Evolutionary conservation across 1,140 invertebrate genomes (phyloP).

Genomic region (Pogonus chalceus): DNA sequence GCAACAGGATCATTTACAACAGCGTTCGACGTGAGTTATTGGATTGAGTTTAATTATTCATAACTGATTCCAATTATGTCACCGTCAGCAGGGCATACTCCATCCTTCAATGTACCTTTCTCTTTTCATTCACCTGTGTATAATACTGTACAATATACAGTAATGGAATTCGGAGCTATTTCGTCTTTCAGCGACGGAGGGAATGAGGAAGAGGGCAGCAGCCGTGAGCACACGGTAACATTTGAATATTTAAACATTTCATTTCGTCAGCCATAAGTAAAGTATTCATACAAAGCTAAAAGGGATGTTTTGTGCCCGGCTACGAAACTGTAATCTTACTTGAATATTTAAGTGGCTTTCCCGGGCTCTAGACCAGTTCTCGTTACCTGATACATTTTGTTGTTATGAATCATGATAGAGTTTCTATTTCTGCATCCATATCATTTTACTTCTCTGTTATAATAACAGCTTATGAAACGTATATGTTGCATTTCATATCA

Average conservation of each 20-base stretch:
- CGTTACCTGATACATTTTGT: too few species aligned
- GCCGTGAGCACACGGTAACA: neutral
- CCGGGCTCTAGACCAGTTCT: too few species aligned
- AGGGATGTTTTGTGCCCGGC: neutral
- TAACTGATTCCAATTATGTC: constrained; percentile 7
- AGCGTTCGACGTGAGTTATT: constrained; percentile 4
- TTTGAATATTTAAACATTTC: constrained; percentile 6
- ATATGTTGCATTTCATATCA: too few species aligned
- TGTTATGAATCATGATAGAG: too few species aligned
- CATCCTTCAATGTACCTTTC: neutral
- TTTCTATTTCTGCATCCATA: too few species aligned
- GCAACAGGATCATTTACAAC: neutral
- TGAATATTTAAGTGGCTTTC: constrained; percentile 3
- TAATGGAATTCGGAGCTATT: neutral
- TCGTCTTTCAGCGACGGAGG: neutral
- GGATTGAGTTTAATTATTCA: constrained; percentile 5
- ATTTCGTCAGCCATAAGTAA: constrained; percentile 4
- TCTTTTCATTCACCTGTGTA: neutral
- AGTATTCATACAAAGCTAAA: constrained; percentile 6
- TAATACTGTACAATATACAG: neutral
- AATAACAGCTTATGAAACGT: too few species aligned
- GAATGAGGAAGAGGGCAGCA: neutral
- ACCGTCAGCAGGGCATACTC: neutral
- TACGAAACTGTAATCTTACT: constrained; percentile 2
- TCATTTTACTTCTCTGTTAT: too few species aligned